Percentiles rank a stretch among this genome's conserved stretches.
Evolutionary conservation across 1,140 invertebrate species (phyloP).

Genomic region (Magallana ariakensis): DNA sequence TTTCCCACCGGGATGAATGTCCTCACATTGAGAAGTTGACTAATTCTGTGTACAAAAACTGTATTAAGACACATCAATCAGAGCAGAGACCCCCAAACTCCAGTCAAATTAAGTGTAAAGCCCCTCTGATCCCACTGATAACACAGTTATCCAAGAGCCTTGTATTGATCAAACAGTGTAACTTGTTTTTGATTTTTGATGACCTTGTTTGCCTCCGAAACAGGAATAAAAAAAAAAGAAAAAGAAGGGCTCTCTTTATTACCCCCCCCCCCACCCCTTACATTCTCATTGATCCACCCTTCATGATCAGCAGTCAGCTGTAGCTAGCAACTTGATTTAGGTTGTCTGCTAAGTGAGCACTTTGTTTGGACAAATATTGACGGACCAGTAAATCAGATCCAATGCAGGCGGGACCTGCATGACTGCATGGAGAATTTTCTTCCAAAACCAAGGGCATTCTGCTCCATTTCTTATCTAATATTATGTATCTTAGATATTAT

Average conservation of each 20-base stretch:
- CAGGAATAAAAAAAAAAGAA: not conserved
- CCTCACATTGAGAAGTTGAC: no score
- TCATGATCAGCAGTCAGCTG: not conserved
- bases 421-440: not conserved
- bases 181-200: constrained; percentile 15
- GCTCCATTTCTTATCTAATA: no score
- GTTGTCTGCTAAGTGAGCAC: not conserved
- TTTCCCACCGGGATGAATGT: no score
- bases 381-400: not conserved
- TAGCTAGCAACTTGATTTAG: not conserved
- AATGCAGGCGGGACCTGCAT: not conserved
- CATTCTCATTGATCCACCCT: constrained; percentile 19
- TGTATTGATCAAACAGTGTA: constrained; percentile 9
- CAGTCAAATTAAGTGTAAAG: not conserved
- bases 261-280: not conserved
- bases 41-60: no score
- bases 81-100: not conserved
- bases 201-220: constrained; percentile 18
- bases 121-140: not conserved
- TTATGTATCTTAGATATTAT: no score
- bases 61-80: not conserved
- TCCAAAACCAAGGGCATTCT: no score
- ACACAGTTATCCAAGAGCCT: not conserved
- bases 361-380: not conserved
- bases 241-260: not conserved